Conservation (phyloP, 2,888 invertebrate genomes). For the Spodoptera exigua region DNA sequence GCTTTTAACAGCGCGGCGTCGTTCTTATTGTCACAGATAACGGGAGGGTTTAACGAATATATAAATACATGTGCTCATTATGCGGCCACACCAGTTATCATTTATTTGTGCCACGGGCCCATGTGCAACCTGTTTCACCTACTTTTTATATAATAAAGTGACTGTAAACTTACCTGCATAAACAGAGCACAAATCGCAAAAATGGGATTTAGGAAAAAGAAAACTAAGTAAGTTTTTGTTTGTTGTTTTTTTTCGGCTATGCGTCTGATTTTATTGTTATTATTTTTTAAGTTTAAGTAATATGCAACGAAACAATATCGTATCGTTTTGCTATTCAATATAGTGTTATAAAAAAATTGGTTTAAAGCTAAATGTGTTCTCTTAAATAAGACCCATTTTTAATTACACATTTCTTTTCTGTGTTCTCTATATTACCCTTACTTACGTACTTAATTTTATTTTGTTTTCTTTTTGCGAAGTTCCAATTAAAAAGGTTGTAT, state of each 20-base stretch:
- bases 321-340: too few relatives aligned
- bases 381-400: too few relatives aligned
- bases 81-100: conserved; percentile 19
- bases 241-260: background rate
- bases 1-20: conserved; percentile 16
- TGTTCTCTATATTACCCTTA: too few relatives aligned
- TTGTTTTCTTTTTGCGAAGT: too few relatives aligned
- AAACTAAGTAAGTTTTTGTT: conserved; percentile 25
- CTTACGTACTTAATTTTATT: too few relatives aligned
- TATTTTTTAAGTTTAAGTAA: too few relatives aligned
- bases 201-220: conserved; percentile 39
- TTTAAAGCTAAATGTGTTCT: too few relatives aligned
- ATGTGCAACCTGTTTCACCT: background rate
- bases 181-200: background rate
- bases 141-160: conserved; percentile 6
- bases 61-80: conserved; percentile 35
- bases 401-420: too few relatives aligned
- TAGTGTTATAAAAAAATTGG: too few relatives aligned
- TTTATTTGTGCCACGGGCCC: conserved; percentile 3
- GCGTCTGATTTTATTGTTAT: conserved; percentile 1
- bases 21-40: conserved; percentile 43
- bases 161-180: background rate
- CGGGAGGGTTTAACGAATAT: conserved; percentile 32
- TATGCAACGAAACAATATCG: too few relatives aligned
- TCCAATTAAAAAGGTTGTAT: too few relatives aligned